These are phyloP conservation scores for Anthoscopus minutus DNA, from an alignment of 2,113 vertebrate genomes.

Conservation along the genomic window DNA sequence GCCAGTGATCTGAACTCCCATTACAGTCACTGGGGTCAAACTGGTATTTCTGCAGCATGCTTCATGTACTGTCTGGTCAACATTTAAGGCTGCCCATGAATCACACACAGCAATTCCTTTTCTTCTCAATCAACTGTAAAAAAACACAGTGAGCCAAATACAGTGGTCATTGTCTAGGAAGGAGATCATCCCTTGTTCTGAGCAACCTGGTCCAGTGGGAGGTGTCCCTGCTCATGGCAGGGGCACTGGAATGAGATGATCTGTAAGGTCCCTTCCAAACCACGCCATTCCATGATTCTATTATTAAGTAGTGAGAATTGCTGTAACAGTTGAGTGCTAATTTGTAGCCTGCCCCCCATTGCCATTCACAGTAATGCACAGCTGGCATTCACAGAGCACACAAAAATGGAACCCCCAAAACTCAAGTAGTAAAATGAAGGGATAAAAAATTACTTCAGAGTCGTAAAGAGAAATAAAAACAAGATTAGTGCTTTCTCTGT, in stretches of 20 bases:
- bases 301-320: neutral
- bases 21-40: neutral
- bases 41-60: neutral
- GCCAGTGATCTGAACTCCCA: neutral
- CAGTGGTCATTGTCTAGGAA: neutral
- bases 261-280: neutral
- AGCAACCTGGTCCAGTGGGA: neutral
- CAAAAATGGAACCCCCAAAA: neutral
- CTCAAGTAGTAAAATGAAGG: neutral
- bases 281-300: neutral
- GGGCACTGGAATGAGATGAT: accelerated
- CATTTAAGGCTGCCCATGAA: neutral
- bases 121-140: neutral
- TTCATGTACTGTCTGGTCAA: neutral
- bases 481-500: neutral
- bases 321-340: neutral
- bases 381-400: neutral
- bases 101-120: neutral
- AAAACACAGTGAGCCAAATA: neutral
- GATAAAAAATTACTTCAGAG: neutral
- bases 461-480: neutral
- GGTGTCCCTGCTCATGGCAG: neutral
- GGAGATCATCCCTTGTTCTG: neutral
- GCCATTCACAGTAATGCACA: neutral
- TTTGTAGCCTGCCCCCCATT: neutral